phyloP scores from a whole-genome alignment of 1,140 invertebrate genomes.

The Drosophila ogumai region DNA sequence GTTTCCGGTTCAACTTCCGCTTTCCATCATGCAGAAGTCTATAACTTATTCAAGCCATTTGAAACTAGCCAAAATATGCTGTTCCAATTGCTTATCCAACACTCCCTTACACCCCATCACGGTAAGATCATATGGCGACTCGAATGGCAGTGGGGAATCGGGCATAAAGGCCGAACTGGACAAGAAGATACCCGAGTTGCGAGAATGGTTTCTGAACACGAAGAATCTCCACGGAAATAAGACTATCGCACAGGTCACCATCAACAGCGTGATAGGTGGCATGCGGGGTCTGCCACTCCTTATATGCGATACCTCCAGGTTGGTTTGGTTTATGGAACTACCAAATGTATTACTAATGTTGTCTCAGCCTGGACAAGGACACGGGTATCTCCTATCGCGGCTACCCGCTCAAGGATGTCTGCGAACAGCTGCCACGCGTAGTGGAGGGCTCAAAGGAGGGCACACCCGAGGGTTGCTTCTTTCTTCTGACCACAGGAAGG shows the following conservation, averaged over 20 bases:
- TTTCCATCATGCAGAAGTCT: neutral
- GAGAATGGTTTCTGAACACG: slow-evolving; percentile 41
- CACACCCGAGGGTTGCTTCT: slow-evolving; percentile 97
- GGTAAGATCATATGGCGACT: neutral
- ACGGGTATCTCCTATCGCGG: slow-evolving; percentile 97
- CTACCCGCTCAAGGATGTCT: slow-evolving; percentile 96
- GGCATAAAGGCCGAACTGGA: slow-evolving; percentile 34
- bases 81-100: neutral
- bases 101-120: neutral
- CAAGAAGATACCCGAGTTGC: slow-evolving; percentile 29
- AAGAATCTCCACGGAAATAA: slow-evolving; percentile 37
- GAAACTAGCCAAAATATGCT: neutral
- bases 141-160: neutral
- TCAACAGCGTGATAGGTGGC: slow-evolving; percentile 92
- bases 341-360: neutral
- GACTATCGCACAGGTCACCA: slow-evolving; percentile 32
- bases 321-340: neutral
- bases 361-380: slow-evolving; percentile 90
- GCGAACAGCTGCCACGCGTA: slow-evolving; percentile 93
- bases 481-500: slow-evolving; percentile 95
- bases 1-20: too few species aligned
- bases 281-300: slow-evolving; percentile 97
- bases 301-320: slow-evolving; percentile 95
- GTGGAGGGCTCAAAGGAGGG: slow-evolving; percentile 94
- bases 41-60: neutral